Percentiles rank a stretch among this genome's conserved stretches.
These are phyloP conservation scores for Agrochola circellaris DNA, from an alignment of 2,888 invertebrate genomes.

Conservation along the genomic window DNA sequence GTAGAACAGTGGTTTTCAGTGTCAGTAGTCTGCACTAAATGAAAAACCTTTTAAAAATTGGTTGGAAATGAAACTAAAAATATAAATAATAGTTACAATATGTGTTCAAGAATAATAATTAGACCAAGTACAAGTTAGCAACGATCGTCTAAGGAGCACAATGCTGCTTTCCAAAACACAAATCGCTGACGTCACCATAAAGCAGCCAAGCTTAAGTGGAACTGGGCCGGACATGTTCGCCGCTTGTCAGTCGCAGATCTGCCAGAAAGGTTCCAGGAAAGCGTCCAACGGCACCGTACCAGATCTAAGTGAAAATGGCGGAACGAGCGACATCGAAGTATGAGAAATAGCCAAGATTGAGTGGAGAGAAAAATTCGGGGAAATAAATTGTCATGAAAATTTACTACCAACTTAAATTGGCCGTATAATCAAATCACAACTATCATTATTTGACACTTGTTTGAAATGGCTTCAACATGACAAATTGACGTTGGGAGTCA, in stretches of 20 bases:
- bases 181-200: neutral
- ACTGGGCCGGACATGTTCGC: neutral
- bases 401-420: too few species aligned
- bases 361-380: neutral
- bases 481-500: too few species aligned
- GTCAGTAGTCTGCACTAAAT: neutral
- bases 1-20: neutral
- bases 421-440: too few species aligned
- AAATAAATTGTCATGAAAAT: too few species aligned
- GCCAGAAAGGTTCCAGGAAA: neutral
- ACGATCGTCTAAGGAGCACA: too few species aligned
- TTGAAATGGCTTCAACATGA: too few species aligned
- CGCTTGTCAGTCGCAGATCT: neutral
- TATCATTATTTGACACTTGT: too few species aligned
- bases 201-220: constrained; percentile 1
- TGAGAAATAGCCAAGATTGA: too few species aligned
- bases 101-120: too few species aligned
- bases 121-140: neutral
- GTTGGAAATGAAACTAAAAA: neutral
- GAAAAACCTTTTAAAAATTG: neutral
- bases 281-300: neutral
- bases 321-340: neutral
- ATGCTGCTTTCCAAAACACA: neutral
- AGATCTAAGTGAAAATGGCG: neutral
- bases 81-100: too few species aligned